These are phyloP conservation scores for Pinna nobilis DNA, from an alignment of 1,140 invertebrate genomes.

Conservation along the genomic window DNA sequence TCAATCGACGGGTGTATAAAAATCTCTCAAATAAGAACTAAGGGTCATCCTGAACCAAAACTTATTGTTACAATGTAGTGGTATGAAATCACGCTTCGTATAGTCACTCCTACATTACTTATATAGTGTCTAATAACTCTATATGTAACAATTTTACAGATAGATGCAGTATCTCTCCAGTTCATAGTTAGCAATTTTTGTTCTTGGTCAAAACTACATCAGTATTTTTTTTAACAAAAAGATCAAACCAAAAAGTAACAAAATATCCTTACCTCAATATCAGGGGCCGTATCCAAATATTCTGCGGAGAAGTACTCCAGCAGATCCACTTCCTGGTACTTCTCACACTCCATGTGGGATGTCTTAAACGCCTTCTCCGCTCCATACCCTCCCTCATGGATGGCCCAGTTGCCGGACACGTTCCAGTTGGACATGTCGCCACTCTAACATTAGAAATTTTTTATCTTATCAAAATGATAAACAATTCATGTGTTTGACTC, in stretches of 20 bases:
- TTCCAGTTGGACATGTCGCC: conserved; percentile 57
- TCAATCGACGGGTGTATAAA: too few relatives aligned
- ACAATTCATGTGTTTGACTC: too few relatives aligned
- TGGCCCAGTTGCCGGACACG: conserved; percentile 41
- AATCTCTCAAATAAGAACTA: too few relatives aligned
- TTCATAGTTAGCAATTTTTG: background rate
- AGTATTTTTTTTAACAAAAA: too few relatives aligned
- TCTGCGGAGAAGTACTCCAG: conserved; percentile 45
- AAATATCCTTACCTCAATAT: conserved; percentile 50
- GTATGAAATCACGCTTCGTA: too few relatives aligned
- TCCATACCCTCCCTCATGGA: conserved; percentile 51
- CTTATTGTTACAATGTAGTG: too few relatives aligned
- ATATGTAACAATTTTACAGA: too few relatives aligned
- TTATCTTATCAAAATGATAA: background rate
- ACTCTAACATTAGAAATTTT: conserved; percentile 17
- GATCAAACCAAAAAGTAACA: background rate
- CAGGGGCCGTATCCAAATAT: conserved; percentile 56
- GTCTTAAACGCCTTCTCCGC: conserved; percentile 56
- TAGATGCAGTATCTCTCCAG: too few relatives aligned
- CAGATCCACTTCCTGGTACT: conserved; percentile 57
- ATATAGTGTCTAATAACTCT: too few relatives aligned
- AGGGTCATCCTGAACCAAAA: too few relatives aligned
- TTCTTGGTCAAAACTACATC: background rate
- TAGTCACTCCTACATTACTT: too few relatives aligned
- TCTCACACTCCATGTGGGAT: conserved; percentile 57